phyloP scores from a whole-genome alignment of 1,140 invertebrate species.

The Andrena cerasifolii region DNA sequence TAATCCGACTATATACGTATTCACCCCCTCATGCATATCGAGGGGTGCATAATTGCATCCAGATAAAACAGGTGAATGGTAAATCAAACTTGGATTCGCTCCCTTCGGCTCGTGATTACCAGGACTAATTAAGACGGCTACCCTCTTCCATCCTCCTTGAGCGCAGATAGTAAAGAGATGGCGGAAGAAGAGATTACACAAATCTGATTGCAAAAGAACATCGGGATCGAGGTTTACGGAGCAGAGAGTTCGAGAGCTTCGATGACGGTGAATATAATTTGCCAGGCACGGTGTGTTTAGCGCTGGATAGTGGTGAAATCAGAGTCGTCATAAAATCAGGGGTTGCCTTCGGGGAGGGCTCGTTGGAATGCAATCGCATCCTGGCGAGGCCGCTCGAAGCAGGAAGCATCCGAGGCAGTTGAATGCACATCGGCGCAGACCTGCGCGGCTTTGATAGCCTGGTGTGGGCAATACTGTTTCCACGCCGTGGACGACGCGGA shows the following conservation, averaged over 20 bases:
- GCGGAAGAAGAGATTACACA: background rate
- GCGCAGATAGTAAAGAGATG: background rate
- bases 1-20: conserved; percentile 66
- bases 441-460: conserved; percentile 10
- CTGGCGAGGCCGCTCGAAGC: background rate
- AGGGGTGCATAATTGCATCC: conserved; percentile 74
- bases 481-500: background rate
- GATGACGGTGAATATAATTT: background rate
- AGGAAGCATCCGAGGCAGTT: conserved; percentile 21
- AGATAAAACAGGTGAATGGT: conserved; percentile 73
- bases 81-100: conserved; percentile 71
- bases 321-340: background rate
- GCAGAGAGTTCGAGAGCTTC: background rate
- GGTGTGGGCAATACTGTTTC: conserved; percentile 36
- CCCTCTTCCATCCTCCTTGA: conserved; percentile 12
- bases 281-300: background rate
- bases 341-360: conserved; percentile 2
- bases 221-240: background rate
- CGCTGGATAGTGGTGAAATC: background rate
- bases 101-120: conserved; percentile 59
- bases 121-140: conserved; percentile 59
- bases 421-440: conserved; percentile 22
- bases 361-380: conserved; percentile 29
- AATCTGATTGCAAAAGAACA: conserved; percentile 10
- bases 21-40: conserved; percentile 56